Base-by-base conservation (phyloP, 2,797 vertebrate species). In the Hydrophis major region DNA sequence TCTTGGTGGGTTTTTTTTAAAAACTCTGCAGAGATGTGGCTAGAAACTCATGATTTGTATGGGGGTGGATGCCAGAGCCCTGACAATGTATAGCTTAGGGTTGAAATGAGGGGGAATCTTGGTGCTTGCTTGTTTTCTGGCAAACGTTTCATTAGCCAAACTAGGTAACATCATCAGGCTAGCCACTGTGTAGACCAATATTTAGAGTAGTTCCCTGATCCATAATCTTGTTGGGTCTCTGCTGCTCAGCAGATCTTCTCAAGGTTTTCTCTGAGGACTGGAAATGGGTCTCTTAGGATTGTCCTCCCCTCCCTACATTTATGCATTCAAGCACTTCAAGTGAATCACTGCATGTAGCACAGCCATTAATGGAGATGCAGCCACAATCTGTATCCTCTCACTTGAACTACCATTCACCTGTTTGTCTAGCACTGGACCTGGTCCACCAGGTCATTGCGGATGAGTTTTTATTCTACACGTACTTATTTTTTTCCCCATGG, bases 351-450 rank as follows among this genome's bases (percentile, higher is more conserved):
- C 27, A 55, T 0, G 1, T 2, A 2, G 16, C 12, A 1, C 94
- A 42, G 12, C n/a, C 90, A 10, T 92, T 37, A 42, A 25, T 86
- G 88, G 92, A 28, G 28, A n/a, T 88, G 92, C 78, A 42, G 42
- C 66, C 91, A 66, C 57, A 4, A 42, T 78, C 18, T 22, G 32
- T 20, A 20, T 42, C 37, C 37, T 50, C 78, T 78, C 47, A 83
- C 78, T 93, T 93, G 91, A 20, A 60, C 22, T 86, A 89, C 50
- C 25, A 89, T 2, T 90, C 42, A 78, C 47, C 47, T 88, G 11
- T 95, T 32, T 86, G 83, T 69, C 28, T 92, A 61, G 13, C 88
- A 11, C 89, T 86, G 92, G 57, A 88, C 61, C 20, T 92, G 74
- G 3, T 47, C 86, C 93, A 93, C 11, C 27, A 20, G 1, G 0